phyloP scores from a whole-genome alignment of 2,797 vertebrate species.

The Rhabdophis nuchalis region DNA sequence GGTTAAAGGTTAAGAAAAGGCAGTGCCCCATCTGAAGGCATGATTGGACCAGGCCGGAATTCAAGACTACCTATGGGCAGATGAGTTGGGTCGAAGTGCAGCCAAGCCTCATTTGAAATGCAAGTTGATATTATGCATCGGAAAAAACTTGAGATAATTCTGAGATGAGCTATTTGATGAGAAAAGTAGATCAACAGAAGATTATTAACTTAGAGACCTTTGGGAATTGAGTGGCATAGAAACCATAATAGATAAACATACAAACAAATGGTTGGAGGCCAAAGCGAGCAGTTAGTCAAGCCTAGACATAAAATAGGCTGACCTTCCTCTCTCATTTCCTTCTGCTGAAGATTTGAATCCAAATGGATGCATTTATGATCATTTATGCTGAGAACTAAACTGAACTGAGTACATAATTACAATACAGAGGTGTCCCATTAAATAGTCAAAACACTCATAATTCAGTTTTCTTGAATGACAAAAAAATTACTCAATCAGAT shows the following conservation, averaged over 20 bases:
- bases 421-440: background rate
- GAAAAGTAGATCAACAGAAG: background rate
- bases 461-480: background rate
- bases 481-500: background rate
- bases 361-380: background rate
- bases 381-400: background rate
- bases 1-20: background rate
- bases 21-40: background rate
- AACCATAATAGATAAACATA: background rate
- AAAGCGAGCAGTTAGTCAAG: background rate
- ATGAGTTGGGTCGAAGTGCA: background rate
- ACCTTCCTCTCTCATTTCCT: background rate
- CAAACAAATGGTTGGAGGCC: background rate
- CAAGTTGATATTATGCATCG: background rate
- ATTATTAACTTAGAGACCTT: background rate
- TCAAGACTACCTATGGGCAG: background rate
- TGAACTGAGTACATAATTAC: background rate
- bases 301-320: background rate
- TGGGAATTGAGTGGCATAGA: background rate
- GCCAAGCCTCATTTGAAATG: background rate
- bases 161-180: background rate
- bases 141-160: background rate
- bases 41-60: background rate
- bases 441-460: background rate
- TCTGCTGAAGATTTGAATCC: background rate